phyloP scores from a whole-genome alignment of 2,888 invertebrate species.

The Acrobasis consociella region DNA sequence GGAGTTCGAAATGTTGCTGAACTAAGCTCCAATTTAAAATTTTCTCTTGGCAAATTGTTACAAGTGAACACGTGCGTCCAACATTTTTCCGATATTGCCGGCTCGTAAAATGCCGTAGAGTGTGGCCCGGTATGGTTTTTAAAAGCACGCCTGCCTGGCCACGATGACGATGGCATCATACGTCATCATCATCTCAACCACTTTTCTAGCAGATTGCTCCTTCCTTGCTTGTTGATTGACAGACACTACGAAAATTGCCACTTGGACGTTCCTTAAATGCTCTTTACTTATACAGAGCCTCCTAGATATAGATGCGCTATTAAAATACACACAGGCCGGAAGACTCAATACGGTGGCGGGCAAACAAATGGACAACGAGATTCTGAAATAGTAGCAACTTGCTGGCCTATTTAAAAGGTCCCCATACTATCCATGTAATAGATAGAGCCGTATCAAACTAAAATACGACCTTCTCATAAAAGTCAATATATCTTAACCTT shows the following conservation, averaged over 20 bases:
- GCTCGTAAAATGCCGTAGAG: conserved; percentile 57
- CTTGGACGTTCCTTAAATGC: too few relatives aligned
- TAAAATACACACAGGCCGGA: too few relatives aligned
- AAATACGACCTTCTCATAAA: conserved; percentile 12
- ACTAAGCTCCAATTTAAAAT: conserved; percentile 39
- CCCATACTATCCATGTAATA: neutral
- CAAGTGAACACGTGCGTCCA: conserved; percentile 59
- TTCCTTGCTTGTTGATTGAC: too few relatives aligned
- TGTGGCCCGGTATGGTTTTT: conserved; percentile 46
- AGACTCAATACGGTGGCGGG: too few relatives aligned
- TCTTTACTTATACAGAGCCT: too few relatives aligned
- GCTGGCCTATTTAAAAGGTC: neutral
- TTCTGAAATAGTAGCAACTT: too few relatives aligned
- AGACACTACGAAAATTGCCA: too few relatives aligned
- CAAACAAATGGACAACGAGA: too few relatives aligned
- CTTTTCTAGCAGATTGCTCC: too few relatives aligned
- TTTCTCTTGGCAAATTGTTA: conserved; percentile 46
- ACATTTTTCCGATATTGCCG: conserved; percentile 71
- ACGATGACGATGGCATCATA: too few relatives aligned
- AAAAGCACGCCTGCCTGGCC: conserved; percentile 44
- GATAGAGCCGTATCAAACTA: neutral
- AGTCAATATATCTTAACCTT: neutral
- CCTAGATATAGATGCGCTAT: too few relatives aligned
- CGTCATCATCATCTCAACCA: too few relatives aligned
- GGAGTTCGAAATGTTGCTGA: conserved; percentile 9